Evolutionary conservation across 2,113 vertebrate genomes (phyloP).

Genomic region (Trogon surrucura): DNA sequence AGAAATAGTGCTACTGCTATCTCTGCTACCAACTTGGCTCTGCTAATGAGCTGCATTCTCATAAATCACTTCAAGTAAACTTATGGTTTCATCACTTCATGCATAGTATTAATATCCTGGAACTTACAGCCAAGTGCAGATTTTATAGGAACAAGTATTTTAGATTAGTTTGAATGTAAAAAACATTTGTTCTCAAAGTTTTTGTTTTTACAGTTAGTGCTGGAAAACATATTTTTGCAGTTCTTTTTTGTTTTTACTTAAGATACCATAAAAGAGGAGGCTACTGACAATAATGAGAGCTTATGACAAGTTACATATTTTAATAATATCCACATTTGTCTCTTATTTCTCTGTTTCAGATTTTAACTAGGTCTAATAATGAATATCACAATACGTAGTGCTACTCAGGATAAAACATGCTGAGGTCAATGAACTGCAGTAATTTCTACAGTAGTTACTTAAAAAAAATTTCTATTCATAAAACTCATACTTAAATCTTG

Average conservation of each 20-base stretch:
- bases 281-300: slow-evolving; percentile 14
- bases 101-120: not conserved
- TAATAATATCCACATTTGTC: slow-evolving; percentile 29
- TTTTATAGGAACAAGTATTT: not conserved
- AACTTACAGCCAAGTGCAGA: not conserved
- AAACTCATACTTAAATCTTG: slow-evolving; percentile 55
- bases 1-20: not conserved
- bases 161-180: not conserved
- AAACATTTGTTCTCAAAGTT: not conserved
- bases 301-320: slow-evolving; percentile 50
- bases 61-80: not conserved
- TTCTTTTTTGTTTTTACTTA: slow-evolving; percentile 45
- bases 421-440: slow-evolving; percentile 10
- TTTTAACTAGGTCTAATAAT: slow-evolving; percentile 23
- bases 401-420: not conserved
- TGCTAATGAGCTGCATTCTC: slow-evolving; percentile 9
- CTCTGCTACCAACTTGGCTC: not conserved
- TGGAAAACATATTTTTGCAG: not conserved
- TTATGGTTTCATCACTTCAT: not conserved
- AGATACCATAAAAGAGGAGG: slow-evolving; percentile 18
- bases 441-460: slow-evolving; percentile 37
- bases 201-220: not conserved
- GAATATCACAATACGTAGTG: slow-evolving; percentile 2
- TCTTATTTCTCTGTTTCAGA: slow-evolving; percentile 21
- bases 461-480: slow-evolving; percentile 43